Evolutionary conservation across 2,888 invertebrate genomes (phyloP).

Genomic region (Ischnura elegans): DNA sequence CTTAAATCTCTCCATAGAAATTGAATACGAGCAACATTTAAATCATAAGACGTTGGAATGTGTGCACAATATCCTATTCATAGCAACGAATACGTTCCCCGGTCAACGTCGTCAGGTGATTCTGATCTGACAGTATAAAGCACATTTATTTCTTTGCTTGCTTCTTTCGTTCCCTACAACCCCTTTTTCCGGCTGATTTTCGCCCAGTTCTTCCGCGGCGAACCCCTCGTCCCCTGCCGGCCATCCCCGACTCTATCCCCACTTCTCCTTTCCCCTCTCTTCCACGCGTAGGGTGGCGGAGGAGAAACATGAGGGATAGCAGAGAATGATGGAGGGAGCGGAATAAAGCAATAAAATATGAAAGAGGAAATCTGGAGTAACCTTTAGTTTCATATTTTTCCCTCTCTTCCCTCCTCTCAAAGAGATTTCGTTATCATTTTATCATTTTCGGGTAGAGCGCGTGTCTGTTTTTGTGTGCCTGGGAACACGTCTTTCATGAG

Average conservation of each 20-base stretch:
- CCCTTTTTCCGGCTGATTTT: too few species aligned
- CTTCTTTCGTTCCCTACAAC: too few species aligned
- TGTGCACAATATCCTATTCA: too few species aligned
- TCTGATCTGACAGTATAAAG: too few species aligned
- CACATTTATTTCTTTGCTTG: too few species aligned
- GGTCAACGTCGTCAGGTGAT: too few species aligned
- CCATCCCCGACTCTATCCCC: background rate
- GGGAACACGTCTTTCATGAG: slow-evolving; percentile 37
- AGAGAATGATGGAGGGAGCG: background rate
- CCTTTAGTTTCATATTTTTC: slow-evolving; percentile 56
- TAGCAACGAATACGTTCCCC: too few species aligned
- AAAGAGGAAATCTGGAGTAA: slow-evolving; percentile 59
- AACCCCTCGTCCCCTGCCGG: too few species aligned
- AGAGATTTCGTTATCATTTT: slow-evolving; percentile 64
- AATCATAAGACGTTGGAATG: too few species aligned
- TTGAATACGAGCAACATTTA: too few species aligned
- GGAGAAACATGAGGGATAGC: background rate
- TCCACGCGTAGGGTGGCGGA: background rate
- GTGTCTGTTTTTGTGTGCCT: slow-evolving; percentile 3
- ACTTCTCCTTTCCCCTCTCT: background rate
- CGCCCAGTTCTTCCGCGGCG: too few species aligned
- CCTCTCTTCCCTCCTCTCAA: background rate
- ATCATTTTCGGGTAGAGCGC: slow-evolving; percentile 17
- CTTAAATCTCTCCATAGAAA: too few species aligned
- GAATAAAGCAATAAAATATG: slow-evolving; percentile 48